Percentiles rank a stretch among this genome's conserved stretches.
These are phyloP conservation scores for Spea bombifrons DNA, from an alignment of 2,113 vertebrate genomes.

Conservation along the genomic window DNA sequence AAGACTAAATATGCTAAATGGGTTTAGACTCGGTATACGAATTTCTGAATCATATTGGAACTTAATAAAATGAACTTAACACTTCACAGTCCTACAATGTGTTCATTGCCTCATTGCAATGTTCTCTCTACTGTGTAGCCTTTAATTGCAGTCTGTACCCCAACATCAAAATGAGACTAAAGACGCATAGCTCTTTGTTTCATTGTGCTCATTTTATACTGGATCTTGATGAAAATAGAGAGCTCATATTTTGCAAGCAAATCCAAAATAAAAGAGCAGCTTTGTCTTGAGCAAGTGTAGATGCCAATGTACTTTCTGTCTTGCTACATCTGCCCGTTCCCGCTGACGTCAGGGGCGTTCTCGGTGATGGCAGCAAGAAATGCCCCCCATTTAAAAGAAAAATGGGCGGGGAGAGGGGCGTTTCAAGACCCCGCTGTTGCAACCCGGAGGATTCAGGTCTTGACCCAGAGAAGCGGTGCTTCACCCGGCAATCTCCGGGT, in stretches of 20 bases:
- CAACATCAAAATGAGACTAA: neutral
- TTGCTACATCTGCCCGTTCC: neutral
- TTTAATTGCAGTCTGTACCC: neutral
- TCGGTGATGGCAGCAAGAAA: too few species aligned
- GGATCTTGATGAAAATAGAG: too few species aligned
- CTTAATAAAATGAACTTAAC: conserved; percentile 7
- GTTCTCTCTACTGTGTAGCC: neutral
- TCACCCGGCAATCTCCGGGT: too few species aligned
- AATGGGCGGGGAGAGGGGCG: too few species aligned
- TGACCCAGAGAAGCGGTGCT: too few species aligned
- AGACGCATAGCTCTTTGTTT: neutral
- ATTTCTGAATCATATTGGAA: conserved; percentile 11
- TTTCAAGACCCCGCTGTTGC: too few species aligned
- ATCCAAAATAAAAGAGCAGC: conserved; percentile 8
- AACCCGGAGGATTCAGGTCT: too few species aligned
- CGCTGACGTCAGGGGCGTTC: too few species aligned
- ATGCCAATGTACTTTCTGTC: neutral
- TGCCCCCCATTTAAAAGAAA: too few species aligned
- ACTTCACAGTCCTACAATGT: neutral
- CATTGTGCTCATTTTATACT: too few species aligned
- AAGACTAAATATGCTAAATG: neutral
- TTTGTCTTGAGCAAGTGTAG: conserved; percentile 3
- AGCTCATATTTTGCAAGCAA: neutral
- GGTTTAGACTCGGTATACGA: conserved; percentile 20
- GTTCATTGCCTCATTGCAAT: neutral